These are phyloP conservation scores for Heliconius eleuchia DNA, from an alignment of 1,140 invertebrate genomes.

Conservation along the genomic window DNA sequence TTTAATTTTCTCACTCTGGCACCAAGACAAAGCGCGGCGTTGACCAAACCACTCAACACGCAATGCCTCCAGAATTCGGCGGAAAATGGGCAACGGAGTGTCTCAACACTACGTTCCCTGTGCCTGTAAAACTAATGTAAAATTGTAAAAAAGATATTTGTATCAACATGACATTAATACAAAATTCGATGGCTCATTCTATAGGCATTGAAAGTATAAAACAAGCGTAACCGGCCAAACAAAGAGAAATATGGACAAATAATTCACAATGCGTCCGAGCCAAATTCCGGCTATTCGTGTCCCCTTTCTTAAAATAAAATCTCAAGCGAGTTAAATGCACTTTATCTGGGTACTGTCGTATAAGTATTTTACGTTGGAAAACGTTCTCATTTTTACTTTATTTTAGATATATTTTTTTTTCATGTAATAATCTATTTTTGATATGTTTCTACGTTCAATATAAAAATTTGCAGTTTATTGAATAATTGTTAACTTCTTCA, in stretches of 20 bases:
- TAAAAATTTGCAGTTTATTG: not conserved
- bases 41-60: too few species aligned
- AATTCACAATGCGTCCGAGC: conserved; percentile 45
- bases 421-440: not conserved
- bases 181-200: conserved; percentile 6
- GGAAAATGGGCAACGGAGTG: too few species aligned
- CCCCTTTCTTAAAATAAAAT: conserved; percentile 55
- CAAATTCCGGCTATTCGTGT: conserved; percentile 58
- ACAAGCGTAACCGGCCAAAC: conserved; percentile 25
- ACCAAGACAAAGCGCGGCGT: too few species aligned
- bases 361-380: conserved; percentile 5
- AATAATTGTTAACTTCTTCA: not conserved
- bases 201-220: conserved; percentile 8
- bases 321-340: conserved; percentile 60
- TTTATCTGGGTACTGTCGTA: conserved; percentile 48
- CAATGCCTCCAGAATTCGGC: too few species aligned
- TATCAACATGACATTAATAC: not conserved
- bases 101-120: too few species aligned
- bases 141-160: not conserved
- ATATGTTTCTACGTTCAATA: not conserved
- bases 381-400: not conserved
- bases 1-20: too few species aligned
- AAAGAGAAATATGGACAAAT: conserved; percentile 47
- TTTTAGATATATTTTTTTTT: not conserved
- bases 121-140: not conserved